Conservation (phyloP, 2,113 vertebrate genomes). For the Cyprinus carpio region DNA sequence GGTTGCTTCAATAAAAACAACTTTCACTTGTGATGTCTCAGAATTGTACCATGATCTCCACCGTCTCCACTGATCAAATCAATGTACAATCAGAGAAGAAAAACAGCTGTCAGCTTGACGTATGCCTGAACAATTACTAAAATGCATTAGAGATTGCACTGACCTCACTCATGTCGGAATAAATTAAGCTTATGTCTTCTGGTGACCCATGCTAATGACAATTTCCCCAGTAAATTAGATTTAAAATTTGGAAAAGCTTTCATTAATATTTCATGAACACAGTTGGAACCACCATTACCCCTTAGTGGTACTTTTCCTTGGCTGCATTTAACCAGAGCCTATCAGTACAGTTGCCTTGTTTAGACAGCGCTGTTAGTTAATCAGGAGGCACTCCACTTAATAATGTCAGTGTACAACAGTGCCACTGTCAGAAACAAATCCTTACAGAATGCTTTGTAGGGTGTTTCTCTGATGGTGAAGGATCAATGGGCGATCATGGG, state of each 20-base stretch:
- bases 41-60: neutral
- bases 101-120: neutral
- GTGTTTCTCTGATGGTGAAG: slow-evolving; percentile 49
- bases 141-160: neutral
- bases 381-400: slow-evolving; percentile 23
- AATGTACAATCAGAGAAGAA: neutral
- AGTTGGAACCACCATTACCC: neutral
- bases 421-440: slow-evolving; percentile 29
- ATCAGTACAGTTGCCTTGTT: neutral
- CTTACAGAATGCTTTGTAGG: slow-evolving; percentile 38
- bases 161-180: neutral
- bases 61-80: neutral
- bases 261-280: neutral
- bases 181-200: neutral
- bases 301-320: neutral
- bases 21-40: neutral
- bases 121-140: neutral
- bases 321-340: neutral
- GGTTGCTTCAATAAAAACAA: slow-evolving; percentile 37
- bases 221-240: slow-evolving; percentile 18
- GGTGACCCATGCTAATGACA: slow-evolving; percentile 28
- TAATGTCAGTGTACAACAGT: neutral
- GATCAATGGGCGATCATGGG: slow-evolving; percentile 62
- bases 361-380: neutral
- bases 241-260: slow-evolving; percentile 6